Evolutionary conservation across 2,797 vertebrate genomes (phyloP).

Genomic region (Parauchenoglanis ngamensis): DNA sequence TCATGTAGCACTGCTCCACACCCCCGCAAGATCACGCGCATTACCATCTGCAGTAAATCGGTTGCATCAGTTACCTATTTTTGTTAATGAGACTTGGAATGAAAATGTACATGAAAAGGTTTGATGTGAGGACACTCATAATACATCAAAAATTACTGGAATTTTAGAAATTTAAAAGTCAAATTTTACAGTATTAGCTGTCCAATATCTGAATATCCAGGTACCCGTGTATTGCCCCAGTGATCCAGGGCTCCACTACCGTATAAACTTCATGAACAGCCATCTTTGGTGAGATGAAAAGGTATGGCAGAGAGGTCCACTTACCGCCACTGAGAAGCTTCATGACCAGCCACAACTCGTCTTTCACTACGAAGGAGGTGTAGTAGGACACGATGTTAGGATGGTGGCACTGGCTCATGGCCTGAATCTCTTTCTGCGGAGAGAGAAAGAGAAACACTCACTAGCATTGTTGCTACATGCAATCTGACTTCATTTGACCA

Average conservation of each 20-base stretch:
- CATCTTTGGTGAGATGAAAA: not conserved
- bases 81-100: not conserved
- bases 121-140: not conserved
- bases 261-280: not conserved
- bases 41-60: constrained; percentile 8
- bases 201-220: too few species aligned
- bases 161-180: not conserved
- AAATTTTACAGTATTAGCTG: not conserved
- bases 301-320: constrained; percentile 53
- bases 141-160: not conserved
- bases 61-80: not conserved
- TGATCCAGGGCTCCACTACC: not conserved
- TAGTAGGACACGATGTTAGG: constrained; percentile 98
- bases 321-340: constrained; percentile 96
- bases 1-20: not conserved
- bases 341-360: constrained; percentile 99
- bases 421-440: constrained; percentile 97
- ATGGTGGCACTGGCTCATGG: constrained; percentile 98
- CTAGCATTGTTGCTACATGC: not conserved
- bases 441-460: constrained; percentile 3
- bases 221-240: not conserved
- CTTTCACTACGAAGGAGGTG: constrained; percentile 97
- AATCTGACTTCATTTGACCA: not conserved
- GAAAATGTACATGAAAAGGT: not conserved
- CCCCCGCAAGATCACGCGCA: not conserved